Conservation (phyloP, 2,113 vertebrate genomes). For the Sorex araneus region DNA sequence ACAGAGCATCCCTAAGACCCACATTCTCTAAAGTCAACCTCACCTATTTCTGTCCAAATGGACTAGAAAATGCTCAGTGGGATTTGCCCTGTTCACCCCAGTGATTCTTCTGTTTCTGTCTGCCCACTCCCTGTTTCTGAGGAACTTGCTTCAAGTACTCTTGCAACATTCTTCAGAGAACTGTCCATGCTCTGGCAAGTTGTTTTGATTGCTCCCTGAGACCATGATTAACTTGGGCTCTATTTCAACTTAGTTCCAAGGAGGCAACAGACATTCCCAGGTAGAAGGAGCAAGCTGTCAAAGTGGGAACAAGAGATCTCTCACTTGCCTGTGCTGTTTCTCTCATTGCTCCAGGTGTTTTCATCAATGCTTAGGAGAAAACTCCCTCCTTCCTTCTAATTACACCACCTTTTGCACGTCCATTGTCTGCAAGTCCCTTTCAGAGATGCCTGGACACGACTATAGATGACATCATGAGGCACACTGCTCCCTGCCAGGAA, state of each 20-base stretch:
- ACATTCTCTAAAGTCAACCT: not conserved
- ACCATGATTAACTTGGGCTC: not conserved
- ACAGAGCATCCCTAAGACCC: not conserved
- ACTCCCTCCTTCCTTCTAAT: not conserved
- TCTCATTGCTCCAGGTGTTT: not conserved
- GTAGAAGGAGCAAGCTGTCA: not conserved
- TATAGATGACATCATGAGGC: too few species aligned
- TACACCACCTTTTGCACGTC: accelerated
- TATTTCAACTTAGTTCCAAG: too few species aligned
- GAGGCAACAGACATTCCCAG: too few species aligned
- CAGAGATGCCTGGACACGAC: too few species aligned
- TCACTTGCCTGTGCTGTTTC: not conserved
- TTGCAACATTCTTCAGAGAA: not conserved
- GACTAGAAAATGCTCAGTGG: not conserved
- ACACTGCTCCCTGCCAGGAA: not conserved
- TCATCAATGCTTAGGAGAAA: not conserved
- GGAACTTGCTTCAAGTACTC: not conserved
- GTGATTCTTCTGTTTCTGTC: not conserved
- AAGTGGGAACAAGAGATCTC: not conserved
- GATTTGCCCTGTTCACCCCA: not conserved
- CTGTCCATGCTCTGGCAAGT: accelerated
- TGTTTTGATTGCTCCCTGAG: not conserved
- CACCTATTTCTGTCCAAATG: not conserved
- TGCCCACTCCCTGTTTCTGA: not conserved
- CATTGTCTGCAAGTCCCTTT: not conserved